These are phyloP conservation scores for Ascaphus truei DNA, from an alignment of 2,113 vertebrate species.

Conservation along the genomic window DNA sequence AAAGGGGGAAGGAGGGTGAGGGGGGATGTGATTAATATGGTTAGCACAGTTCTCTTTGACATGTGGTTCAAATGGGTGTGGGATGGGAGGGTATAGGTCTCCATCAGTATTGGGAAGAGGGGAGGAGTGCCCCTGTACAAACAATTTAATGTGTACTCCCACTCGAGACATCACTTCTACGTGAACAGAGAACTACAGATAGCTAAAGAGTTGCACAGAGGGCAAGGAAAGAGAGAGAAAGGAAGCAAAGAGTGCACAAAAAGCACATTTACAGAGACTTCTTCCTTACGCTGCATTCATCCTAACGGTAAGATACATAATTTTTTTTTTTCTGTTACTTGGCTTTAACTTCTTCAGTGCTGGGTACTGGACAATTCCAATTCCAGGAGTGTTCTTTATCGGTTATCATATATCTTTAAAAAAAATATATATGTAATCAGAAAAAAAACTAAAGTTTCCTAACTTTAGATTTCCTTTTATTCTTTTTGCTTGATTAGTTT, in stretches of 20 bases:
- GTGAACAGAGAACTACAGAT: conserved; percentile 18
- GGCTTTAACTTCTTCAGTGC: no score
- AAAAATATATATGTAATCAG: no score
- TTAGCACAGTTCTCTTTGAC: conserved; percentile 21
- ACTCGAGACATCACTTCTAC: conserved; percentile 9
- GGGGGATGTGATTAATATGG: conserved; percentile 18
- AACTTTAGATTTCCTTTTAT: no score
- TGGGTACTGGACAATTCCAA: no score
- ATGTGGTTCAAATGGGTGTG: conserved; percentile 27
- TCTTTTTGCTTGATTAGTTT: no score
- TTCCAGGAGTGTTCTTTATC: no score
- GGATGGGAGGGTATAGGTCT: conserved; percentile 11
- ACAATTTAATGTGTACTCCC: conserved; percentile 22
- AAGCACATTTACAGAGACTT: background rate
- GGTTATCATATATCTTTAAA: no score
- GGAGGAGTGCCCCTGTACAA: conserved; percentile 21
- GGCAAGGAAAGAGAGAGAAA: no score
- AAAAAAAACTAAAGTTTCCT: no score
- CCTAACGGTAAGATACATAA: background rate
- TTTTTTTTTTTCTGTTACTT: background rate
- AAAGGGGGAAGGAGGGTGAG: conserved; percentile 18
- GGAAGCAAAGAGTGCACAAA: background rate
- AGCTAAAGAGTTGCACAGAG: no score
- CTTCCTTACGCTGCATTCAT: background rate
- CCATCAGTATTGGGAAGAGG: conserved; percentile 18